These are phyloP conservation scores for Athrips mouffetella DNA, from an alignment of 2,888 invertebrate species.

Conservation along the genomic window DNA sequence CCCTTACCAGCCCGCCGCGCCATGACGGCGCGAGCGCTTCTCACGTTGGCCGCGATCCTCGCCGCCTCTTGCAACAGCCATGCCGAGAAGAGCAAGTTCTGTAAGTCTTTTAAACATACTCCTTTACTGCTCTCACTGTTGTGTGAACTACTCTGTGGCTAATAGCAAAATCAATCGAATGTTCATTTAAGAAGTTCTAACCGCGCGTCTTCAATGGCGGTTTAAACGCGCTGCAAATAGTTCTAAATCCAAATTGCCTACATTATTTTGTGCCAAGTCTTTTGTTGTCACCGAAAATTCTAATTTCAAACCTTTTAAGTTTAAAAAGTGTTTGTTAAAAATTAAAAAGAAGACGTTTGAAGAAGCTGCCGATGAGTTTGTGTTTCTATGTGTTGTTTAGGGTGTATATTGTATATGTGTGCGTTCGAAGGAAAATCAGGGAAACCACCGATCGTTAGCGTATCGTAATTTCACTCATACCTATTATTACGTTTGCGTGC, in stretches of 20 bases:
- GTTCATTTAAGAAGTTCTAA: background rate
- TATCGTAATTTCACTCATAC: conserved; percentile 7
- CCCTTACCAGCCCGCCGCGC: conserved; percentile 52
- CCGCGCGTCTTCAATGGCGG: conserved; percentile 10
- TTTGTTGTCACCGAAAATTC: background rate
- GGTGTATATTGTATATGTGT: conserved; percentile 7
- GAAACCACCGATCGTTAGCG: conserved; percentile 15
- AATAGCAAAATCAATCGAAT: background rate
- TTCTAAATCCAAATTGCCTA: background rate
- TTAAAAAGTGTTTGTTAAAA: too few relatives aligned
- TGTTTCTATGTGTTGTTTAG: conserved; percentile 8
- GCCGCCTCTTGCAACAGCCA: conserved; percentile 43
- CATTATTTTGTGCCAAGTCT: background rate
- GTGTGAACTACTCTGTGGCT: background rate
- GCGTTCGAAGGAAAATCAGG: conserved; percentile 6
- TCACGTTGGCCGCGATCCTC: conserved; percentile 52
- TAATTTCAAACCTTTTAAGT: background rate
- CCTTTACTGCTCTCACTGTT: background rate
- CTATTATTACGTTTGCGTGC: conserved; percentile 16
- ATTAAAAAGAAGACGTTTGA: too few relatives aligned
- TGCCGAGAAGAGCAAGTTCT: conserved; percentile 77
- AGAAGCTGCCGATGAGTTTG: background rate
- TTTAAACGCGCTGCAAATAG: background rate
- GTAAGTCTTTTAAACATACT: conserved; percentile 58
- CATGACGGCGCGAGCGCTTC: conserved; percentile 67